Conservation (phyloP, 2,113 vertebrate species). For the Microtus richardsoni region DNA sequence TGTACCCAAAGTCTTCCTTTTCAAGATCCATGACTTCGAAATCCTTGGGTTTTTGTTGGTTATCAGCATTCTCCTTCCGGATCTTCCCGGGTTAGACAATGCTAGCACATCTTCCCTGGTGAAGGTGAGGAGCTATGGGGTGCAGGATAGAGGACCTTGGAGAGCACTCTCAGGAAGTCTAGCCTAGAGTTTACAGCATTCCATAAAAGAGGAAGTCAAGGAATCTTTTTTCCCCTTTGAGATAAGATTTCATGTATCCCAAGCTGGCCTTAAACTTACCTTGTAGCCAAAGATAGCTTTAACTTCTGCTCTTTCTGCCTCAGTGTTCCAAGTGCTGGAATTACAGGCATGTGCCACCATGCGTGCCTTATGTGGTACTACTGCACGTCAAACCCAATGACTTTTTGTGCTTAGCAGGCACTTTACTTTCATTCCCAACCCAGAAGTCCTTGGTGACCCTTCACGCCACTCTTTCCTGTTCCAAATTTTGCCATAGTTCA, state of each 20-base stretch:
- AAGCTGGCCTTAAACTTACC: background rate
- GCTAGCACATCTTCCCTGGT: background rate
- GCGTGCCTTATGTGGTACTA: too few relatives aligned
- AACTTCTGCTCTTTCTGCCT: background rate
- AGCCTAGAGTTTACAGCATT: background rate
- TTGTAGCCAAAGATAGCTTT: background rate
- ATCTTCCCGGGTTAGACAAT: background rate
- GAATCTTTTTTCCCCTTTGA: background rate
- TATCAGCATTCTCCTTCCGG: background rate
- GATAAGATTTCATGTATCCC: background rate
- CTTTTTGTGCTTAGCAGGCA: background rate
- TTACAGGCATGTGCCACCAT: background rate
- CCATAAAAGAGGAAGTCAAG: background rate
- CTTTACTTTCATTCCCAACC: background rate
- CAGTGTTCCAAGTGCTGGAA: background rate
- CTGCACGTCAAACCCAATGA: background rate
- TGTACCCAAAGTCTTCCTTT: background rate
- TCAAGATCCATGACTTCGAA: background rate
- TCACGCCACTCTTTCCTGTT: background rate
- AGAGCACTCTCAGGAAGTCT: background rate
- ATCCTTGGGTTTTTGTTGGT: background rate
- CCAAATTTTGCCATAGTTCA: background rate
- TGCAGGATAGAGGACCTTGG: background rate
- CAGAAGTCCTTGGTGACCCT: background rate
- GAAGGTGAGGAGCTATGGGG: background rate